Percentiles rank a stretch among this genome's conserved stretches.
Conservation (phyloP, 2,888 invertebrate species). For the Xylophagus ater region DNA sequence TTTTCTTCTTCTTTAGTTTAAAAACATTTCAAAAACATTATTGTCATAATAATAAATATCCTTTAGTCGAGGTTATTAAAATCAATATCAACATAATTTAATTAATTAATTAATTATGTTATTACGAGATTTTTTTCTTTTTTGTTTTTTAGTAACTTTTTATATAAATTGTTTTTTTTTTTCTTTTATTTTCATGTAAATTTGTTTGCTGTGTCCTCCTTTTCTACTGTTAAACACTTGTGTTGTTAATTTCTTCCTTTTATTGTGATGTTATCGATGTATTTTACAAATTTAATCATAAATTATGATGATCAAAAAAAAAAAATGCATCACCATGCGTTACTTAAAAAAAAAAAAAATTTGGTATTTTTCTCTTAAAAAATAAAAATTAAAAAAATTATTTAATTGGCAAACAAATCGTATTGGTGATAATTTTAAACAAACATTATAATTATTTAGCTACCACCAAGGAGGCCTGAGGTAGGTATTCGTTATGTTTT, state of each 20-base stretch:
- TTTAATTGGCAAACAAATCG: too few species aligned
- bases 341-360: conserved; percentile 1
- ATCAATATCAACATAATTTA: too few species aligned
- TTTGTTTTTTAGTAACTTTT: conserved; percentile 9
- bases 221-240: conserved; percentile 19
- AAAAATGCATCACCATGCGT: background rate
- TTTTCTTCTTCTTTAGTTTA: conserved; percentile 6
- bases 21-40: background rate
- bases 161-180: conserved; percentile 36
- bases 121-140: background rate
- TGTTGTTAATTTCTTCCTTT: conserved; percentile 17
- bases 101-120: background rate
- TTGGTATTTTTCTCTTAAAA: background rate
- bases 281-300: conserved; percentile 1
- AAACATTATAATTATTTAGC: conserved; percentile 41
- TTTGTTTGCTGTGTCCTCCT: conserved; percentile 38
- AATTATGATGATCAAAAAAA: background rate
- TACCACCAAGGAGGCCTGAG: conserved; percentile 83
- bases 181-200: conserved; percentile 46
- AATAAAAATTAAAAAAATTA: conserved; percentile 12
- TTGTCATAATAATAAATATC: background rate
- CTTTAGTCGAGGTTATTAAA: too few species aligned
- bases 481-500: conserved; percentile 47
- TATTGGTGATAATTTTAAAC: conserved; percentile 17
- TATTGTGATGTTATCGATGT: too few species aligned